Conservation (phyloP, 2,888 invertebrate species). For the Hipparchia semele region DNA sequence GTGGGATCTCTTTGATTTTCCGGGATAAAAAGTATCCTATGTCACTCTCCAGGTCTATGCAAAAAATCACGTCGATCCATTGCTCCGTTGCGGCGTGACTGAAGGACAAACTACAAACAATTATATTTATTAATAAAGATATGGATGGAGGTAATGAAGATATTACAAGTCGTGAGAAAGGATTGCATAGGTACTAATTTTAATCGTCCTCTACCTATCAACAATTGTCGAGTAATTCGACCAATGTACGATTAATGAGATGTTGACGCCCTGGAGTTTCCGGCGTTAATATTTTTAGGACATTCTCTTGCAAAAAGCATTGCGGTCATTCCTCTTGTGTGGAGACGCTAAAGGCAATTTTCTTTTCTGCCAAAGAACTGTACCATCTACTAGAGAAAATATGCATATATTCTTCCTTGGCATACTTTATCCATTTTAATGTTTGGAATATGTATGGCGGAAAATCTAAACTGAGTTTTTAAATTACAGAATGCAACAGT, state of each 20-base stretch:
- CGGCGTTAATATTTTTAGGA: constrained; percentile 59
- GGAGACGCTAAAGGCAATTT: background rate
- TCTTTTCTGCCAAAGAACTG: background rate
- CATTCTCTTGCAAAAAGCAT: constrained; percentile 21
- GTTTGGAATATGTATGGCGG: background rate
- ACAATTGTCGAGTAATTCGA: constrained; percentile 5
- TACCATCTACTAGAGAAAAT: background rate
- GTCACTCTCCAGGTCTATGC: too few relatives aligned
- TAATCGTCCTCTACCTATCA: constrained; percentile 5
- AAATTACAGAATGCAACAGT: too few relatives aligned
- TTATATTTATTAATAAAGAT: too few relatives aligned
- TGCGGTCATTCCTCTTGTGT: background rate
- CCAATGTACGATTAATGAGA: constrained; percentile 19
- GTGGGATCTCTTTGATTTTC: too few relatives aligned
- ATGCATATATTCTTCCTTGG: background rate
- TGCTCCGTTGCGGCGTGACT: too few relatives aligned
- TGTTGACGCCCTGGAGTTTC: constrained; percentile 58
- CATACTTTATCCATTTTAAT: background rate
- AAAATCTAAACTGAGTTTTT: too few relatives aligned
- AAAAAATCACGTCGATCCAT: too few relatives aligned
- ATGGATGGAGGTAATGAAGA: background rate
- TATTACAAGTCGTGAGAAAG: constrained; percentile 28
- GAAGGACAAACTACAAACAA: too few relatives aligned
- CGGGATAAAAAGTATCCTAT: too few relatives aligned
- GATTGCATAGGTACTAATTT: constrained; percentile 12